phyloP scores from a whole-genome alignment of 1,140 invertebrate species.

The Trichonephila clavipes region DNA sequence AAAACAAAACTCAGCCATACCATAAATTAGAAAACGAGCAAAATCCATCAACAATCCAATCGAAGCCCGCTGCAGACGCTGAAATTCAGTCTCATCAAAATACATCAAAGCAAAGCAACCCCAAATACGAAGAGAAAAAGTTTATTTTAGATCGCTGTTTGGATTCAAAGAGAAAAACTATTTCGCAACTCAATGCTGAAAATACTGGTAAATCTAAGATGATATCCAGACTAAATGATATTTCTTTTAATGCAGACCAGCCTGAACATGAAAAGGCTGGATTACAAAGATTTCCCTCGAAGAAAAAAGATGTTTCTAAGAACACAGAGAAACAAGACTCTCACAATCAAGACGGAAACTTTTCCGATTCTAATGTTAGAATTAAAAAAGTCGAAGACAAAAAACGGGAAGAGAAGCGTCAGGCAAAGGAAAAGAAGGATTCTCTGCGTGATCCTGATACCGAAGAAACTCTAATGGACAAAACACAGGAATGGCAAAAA shows the following conservation, averaged over 20 bases:
- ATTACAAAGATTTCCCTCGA: too few relatives aligned
- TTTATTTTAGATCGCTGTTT: neutral
- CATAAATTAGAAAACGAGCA: neutral
- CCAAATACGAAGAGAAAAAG: neutral
- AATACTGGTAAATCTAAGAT: too few relatives aligned
- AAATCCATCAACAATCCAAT: neutral
- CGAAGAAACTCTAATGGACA: neutral
- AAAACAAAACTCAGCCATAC: neutral
- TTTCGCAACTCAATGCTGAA: neutral
- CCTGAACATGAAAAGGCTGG: too few relatives aligned
- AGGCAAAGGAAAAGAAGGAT: neutral
- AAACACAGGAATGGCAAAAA: neutral
- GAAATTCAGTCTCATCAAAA: neutral
- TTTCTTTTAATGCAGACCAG: too few relatives aligned
- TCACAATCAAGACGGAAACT: neutral
- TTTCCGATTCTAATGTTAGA: neutral
- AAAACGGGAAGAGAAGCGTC: neutral
- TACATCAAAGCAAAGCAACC: neutral
- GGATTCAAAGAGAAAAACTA: neutral
- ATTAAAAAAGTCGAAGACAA: neutral
- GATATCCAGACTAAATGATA: too few relatives aligned
- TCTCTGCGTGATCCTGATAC: neutral
- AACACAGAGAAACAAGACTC: neutral
- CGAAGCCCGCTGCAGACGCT: neutral
- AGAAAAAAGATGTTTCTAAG: neutral